Percentiles rank a stretch among this genome's conserved stretches.
These are phyloP conservation scores for Diplogasteroides magnus DNA, from an alignment of 1,140 invertebrate genomes.

Conservation along the genomic window DNA sequence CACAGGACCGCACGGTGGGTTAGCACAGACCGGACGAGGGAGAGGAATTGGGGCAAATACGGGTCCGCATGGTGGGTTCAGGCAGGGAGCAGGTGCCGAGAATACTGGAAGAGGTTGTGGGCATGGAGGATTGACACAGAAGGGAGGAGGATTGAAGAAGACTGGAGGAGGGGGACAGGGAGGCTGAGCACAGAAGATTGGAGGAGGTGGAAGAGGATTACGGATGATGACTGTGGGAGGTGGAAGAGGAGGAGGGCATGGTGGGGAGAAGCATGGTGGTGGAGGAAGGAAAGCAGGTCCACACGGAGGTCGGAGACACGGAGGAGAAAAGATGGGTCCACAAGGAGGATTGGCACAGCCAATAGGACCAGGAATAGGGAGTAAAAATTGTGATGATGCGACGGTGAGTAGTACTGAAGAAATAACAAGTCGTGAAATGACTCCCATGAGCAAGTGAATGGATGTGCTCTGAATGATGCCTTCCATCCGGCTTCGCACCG, in stretches of 20 bases:
- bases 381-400: too few relatives aligned
- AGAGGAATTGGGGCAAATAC: not conserved
- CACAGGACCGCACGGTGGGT: not conserved
- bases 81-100: not conserved
- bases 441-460: too few relatives aligned
- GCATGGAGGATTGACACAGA: not conserved
- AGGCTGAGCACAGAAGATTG: not conserved
- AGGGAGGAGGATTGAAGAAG: not conserved
- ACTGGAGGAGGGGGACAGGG: not conserved
- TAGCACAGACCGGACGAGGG: not conserved
- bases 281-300: not conserved
- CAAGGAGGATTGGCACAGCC: constrained; percentile 14
- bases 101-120: too few relatives aligned
- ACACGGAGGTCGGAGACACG: constrained; percentile 7
- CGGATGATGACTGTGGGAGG: not conserved
- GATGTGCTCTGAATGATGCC: too few relatives aligned
- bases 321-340: constrained; percentile 13
- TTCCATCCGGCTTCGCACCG: too few relatives aligned
- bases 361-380: not conserved
- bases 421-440: too few relatives aligned
- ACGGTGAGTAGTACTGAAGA: too few relatives aligned
- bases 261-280: too few relatives aligned
- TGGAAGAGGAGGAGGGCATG: not conserved
- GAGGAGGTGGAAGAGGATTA: not conserved
- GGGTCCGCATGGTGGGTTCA: not conserved